These are phyloP conservation scores for Rhabdomys pumilio DNA, from an alignment of 2,797 vertebrate species.

Conservation along the genomic window DNA sequence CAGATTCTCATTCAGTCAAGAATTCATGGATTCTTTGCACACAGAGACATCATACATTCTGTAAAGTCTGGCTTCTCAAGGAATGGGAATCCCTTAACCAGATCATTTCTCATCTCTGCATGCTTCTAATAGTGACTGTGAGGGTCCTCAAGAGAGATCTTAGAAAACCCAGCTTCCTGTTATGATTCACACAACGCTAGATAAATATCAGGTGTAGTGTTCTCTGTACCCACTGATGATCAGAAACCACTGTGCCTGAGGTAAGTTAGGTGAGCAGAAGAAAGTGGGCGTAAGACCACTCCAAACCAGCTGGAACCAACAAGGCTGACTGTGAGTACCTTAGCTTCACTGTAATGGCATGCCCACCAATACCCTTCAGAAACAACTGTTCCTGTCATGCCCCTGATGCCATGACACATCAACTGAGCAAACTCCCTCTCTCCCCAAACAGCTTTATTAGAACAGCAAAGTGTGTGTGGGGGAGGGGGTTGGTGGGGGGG, in stretches of 20 bases:
- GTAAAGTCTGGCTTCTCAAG: neutral
- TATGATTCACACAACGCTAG: neutral
- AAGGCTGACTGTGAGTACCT: neutral
- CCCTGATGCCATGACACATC: neutral
- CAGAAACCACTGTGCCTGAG: neutral
- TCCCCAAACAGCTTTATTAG: neutral
- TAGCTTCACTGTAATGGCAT: neutral
- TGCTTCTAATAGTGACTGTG: neutral
- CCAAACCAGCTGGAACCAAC: neutral
- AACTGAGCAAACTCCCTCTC: neutral
- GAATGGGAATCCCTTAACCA: neutral
- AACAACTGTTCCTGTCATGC: neutral
- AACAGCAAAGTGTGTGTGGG: neutral
- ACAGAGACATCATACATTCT: neutral
- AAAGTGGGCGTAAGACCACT: neutral
- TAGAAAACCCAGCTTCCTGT: neutral
- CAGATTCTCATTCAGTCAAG: neutral
- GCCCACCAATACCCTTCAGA: neutral
- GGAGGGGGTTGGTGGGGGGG: too few relatives aligned
- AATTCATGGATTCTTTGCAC: neutral
- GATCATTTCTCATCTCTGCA: neutral
- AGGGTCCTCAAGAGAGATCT: neutral
- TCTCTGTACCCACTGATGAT: neutral
- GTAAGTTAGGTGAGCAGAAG: neutral
- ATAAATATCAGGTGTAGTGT: neutral